Percentiles rank a stretch among this genome's conserved stretches.
These are phyloP conservation scores for Chrysomallon squamiferum DNA, from an alignment of 1,140 invertebrate genomes.

Conservation along the genomic window DNA sequence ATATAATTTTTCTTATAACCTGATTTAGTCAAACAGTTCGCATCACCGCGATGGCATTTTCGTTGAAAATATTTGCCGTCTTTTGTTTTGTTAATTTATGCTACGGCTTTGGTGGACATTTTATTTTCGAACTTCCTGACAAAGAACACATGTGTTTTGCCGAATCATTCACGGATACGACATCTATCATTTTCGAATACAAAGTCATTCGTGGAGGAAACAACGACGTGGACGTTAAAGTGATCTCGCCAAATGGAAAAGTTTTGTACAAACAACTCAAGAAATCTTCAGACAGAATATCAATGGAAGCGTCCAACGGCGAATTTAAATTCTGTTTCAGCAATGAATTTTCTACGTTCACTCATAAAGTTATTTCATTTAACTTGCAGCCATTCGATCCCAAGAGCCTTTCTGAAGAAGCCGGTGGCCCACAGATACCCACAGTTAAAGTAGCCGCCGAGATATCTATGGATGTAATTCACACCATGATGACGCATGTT, in stretches of 20 bases:
- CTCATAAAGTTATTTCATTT: conserved; percentile 87
- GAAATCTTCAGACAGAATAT: conserved; percentile 87
- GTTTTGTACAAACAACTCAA: conserved; percentile 89
- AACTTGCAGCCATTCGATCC: conserved; percentile 94
- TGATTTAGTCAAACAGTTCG: no score
- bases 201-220: conserved; percentile 19
- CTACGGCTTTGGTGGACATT: conserved; percentile 15
- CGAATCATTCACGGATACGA: conserved; percentile 27
- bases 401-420: conserved; percentile 72
- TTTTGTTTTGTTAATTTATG: conserved; percentile 1
- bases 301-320: conserved; percentile 79
- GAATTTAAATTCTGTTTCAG: conserved; percentile 91
- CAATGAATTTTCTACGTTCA: conserved; percentile 99
- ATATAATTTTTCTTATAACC: no score
- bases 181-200: conserved; percentile 20
- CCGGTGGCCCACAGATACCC: conserved; percentile 33
- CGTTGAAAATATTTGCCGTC: background rate
- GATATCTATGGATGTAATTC: conserved; percentile 87
- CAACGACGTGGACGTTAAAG: conserved; percentile 15
- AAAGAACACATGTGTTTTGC: conserved; percentile 36
- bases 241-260: conserved; percentile 88
- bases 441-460: conserved; percentile 71
- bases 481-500: conserved; percentile 83
- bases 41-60: no score
- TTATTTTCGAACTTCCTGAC: conserved; percentile 43